These are phyloP conservation scores for Aphidius gifuensis DNA, from an alignment of 1,140 invertebrate genomes.

Conservation along the genomic window DNA sequence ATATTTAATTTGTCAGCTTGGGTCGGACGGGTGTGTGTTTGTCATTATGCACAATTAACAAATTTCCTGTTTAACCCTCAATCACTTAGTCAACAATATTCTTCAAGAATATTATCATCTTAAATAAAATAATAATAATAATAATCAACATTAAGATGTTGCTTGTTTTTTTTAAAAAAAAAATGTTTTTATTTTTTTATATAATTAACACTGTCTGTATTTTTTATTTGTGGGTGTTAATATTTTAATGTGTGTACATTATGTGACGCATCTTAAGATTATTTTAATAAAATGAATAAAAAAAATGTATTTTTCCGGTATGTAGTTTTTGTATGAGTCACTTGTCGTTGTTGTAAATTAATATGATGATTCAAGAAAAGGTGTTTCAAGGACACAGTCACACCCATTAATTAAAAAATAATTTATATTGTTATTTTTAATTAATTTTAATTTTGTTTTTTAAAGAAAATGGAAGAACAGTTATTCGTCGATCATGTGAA, in stretches of 20 bases:
- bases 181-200: neutral
- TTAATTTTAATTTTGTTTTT: slow-evolving; percentile 20
- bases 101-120: too few species aligned
- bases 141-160: neutral
- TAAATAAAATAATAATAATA: too few species aligned
- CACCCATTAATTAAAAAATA: slow-evolving; percentile 8
- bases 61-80: slow-evolving; percentile 15
- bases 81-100: neutral
- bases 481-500: slow-evolving; percentile 57
- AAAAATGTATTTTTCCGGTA: neutral
- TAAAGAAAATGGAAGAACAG: slow-evolving; percentile 52
- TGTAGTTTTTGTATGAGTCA: slow-evolving; percentile 4
- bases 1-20: slow-evolving; percentile 4
- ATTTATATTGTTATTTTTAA: neutral
- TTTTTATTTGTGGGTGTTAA: too few species aligned
- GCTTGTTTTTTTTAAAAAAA: neutral
- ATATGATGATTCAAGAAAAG: neutral
- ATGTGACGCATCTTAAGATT: too few species aligned
- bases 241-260: too few species aligned
- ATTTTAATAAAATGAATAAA: too few species aligned
- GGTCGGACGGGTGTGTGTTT: neutral
- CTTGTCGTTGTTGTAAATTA: slow-evolving; percentile 1
- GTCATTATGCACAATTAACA: slow-evolving; percentile 19
- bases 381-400: slow-evolving; percentile 9
- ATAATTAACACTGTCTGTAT: neutral